Evolutionary conservation across 2,888 invertebrate genomes (phyloP).

Genomic region (Agrypnus murinus): DNA sequence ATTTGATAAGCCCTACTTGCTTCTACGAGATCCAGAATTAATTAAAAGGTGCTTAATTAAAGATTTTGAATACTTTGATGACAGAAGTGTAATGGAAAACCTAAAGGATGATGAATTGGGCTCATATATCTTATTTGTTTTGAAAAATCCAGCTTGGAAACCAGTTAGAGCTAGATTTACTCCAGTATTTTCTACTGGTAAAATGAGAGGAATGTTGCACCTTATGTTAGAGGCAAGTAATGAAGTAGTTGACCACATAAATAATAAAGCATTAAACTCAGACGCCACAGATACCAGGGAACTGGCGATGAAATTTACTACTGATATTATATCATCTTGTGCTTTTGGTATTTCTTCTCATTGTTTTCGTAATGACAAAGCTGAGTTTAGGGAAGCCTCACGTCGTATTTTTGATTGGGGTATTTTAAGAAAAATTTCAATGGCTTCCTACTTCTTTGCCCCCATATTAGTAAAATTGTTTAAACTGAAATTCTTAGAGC

Average conservation of each 20-base stretch:
- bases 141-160: conserved; percentile 74
- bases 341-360: conserved; percentile 71
- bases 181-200: conserved; percentile 74
- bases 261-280: background rate
- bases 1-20: conserved; percentile 71
- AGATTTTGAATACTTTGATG: conserved; percentile 72
- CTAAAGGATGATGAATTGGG: conserved; percentile 69
- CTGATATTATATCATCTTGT: conserved; percentile 70
- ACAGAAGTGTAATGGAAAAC: conserved; percentile 70
- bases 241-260: background rate
- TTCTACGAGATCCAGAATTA: conserved; percentile 71
- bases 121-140: conserved; percentile 69
- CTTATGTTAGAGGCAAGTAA: conserved; percentile 68
- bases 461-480: conserved; percentile 58
- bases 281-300: conserved; percentile 62
- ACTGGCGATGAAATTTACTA: conserved; percentile 67
- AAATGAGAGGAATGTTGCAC: conserved; percentile 73
- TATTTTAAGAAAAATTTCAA: conserved; percentile 57
- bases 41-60: conserved; percentile 71
- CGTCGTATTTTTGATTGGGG: conserved; percentile 63
- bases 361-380: conserved; percentile 65
- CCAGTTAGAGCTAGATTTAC: conserved; percentile 72
- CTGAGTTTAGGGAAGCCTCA: conserved; percentile 66
- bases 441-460: conserved; percentile 59
- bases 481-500: conserved; percentile 58